Evolutionary conservation across 2,797 vertebrate genomes (phyloP).

Genomic region (Helostoma temminkii): DNA sequence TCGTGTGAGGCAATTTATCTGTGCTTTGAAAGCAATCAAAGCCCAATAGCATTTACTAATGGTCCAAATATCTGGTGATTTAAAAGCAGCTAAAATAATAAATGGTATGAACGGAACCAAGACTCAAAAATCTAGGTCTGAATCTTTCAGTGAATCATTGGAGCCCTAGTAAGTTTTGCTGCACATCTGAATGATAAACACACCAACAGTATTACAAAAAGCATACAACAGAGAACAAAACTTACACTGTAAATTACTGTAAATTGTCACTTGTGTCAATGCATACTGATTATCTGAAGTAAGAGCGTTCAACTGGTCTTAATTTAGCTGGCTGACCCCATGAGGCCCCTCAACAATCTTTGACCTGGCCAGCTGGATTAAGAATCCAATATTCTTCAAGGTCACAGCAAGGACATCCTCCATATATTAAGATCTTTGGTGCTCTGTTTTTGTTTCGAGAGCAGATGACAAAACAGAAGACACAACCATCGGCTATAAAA

Average conservation of each 20-base stretch:
- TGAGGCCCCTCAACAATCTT: constrained; percentile 19
- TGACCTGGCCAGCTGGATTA: constrained; percentile 39
- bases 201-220: no score
- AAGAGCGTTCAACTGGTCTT: constrained; percentile 50
- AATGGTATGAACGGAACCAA: no score
- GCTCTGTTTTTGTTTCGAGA: constrained; percentile 52
- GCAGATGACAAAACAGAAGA: constrained; percentile 61
- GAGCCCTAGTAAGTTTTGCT: not conserved
- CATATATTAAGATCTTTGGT: constrained; percentile 23
- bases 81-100: no score
- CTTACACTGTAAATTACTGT: no score
- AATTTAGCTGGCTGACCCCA: constrained; percentile 36
- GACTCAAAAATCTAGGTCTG: no score
- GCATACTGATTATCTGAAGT: constrained; percentile 1
- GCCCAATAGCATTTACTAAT: no score
- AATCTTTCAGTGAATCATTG: no score
- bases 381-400: constrained; percentile 58
- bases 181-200: not conserved
- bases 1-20: no score
- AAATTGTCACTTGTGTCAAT: not conserved
- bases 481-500: constrained; percentile 22
- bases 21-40: no score
- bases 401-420: constrained; percentile 64
- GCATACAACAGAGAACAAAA: not conserved
- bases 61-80: no score